Base-by-base conservation (phyloP, 2,113 vertebrate species). In the Spea bombifrons region DNA sequence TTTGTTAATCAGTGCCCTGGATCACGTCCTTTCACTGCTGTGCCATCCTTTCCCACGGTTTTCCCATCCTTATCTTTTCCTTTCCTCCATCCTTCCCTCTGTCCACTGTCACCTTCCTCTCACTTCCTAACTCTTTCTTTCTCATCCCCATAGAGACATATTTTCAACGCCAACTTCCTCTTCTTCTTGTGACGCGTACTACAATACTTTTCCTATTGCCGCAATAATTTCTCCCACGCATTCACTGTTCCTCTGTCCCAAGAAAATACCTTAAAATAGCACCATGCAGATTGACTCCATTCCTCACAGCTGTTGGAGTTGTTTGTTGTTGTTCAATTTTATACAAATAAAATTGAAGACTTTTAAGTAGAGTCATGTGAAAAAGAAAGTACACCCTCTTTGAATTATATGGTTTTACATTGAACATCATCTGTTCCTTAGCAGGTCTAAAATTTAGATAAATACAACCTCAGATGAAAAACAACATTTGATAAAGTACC, bases 51-150 rank as follows among this genome's bases (percentile, higher is more conserved):
- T 78, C 76, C 76, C 76, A 78, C 69, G 68, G 69, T 70, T 48
- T 66, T 78, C 46, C 47, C 47, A n/a, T 30, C 57, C 30, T 73
- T 73, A 73, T 73, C 71, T 73, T 61, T 72, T 63, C 59, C 57
- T 71, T 71, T 63, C 45, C 76, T 78, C 55, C 76, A 78, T 72
- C 76, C 76, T 78, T 72, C 69, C 76, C 76, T 66, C 68, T 72
- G 68, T 72, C 76, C 76, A 78, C 76, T 66, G 76, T 78, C 76
- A 78, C 69, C 76, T 78, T 78, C 68, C 76, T 71, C 75, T 78
- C 53, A 65, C 71, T 78, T 78, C 76, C 69, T 78, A 50, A 59
- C 64, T 70, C 59, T 78, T 78, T 72, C 76, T 72, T 78, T 78
- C 76, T 66, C 69, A 66, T 72, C 48, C 68, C 76, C 61, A 78